Evolutionary conservation across 2,797 vertebrate species (phyloP).

Genomic region (Sardinella longiceps): DNA sequence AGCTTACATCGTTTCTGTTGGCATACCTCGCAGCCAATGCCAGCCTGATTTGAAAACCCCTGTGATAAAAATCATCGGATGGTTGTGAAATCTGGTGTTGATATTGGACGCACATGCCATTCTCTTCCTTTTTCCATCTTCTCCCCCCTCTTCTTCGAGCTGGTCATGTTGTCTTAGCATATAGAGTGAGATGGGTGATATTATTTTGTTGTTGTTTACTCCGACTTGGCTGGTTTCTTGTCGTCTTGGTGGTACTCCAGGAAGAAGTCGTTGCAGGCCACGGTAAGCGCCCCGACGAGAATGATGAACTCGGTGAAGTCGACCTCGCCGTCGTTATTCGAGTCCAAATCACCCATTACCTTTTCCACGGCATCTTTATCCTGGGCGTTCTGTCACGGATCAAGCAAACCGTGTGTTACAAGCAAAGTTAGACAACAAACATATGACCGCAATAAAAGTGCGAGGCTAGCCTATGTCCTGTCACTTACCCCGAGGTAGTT

Average conservation of each 20-base stretch:
- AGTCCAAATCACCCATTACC: conserved; percentile 80
- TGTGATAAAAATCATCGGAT: neutral
- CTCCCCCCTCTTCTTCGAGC: conserved; percentile 3
- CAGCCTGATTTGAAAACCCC: neutral
- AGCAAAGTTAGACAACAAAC: neutral
- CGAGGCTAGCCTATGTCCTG: neutral
- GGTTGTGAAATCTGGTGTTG: neutral
- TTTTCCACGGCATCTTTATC: conserved; percentile 81
- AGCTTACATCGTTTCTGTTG: neutral
- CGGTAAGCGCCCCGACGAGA: conserved; percentile 79
- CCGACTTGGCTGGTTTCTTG: conserved; percentile 54
- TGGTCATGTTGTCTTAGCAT: conserved; percentile 37
- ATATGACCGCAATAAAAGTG: neutral
- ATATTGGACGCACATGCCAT: conserved; percentile 19
- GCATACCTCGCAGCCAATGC: conserved; percentile 12
- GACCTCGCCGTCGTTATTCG: conserved; percentile 80
- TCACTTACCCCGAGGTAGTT: conserved; percentile 79
- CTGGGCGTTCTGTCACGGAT: conserved; percentile 71
- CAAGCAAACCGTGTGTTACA: neutral
- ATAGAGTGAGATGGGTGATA: neutral
- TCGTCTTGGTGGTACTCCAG: conserved; percentile 75
- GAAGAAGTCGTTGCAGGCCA: conserved; percentile 84
- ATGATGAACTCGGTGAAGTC: conserved; percentile 83
- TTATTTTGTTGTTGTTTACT: conserved; percentile 40
- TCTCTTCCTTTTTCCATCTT: conserved; percentile 15